Conservation (phyloP, 1,140 invertebrate species). For the Saccostrea echinata region DNA sequence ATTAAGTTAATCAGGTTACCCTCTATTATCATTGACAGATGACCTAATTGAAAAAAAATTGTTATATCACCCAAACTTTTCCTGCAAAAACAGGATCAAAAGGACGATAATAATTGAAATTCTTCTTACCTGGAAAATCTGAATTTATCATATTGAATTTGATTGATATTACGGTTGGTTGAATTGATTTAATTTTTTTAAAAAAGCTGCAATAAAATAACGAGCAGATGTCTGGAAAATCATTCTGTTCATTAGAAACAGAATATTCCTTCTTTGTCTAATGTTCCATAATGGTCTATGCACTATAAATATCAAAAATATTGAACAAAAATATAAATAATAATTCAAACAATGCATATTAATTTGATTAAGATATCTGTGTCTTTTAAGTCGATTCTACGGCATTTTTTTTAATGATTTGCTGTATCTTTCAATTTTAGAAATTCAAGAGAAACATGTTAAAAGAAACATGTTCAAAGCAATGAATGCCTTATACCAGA, state of each 20-base stretch:
- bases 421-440: too few relatives aligned
- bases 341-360: not conserved
- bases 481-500: too few relatives aligned
- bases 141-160: not conserved
- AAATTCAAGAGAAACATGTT: too few relatives aligned
- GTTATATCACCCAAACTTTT: not conserved
- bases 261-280: not conserved
- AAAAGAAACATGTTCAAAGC: too few relatives aligned
- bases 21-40: too few relatives aligned
- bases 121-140: not conserved
- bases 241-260: not conserved
- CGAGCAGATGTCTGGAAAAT: not conserved
- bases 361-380: not conserved
- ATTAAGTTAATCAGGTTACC: too few relatives aligned
- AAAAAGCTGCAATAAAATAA: not conserved
- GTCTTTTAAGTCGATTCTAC: too few relatives aligned
- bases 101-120: not conserved
- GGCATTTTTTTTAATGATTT: not conserved
- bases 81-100: not conserved
- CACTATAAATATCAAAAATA: not conserved
- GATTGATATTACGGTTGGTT: not conserved
- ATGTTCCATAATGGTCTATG: not conserved
- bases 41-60: not conserved
- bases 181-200: not conserved
- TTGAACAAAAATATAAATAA: not conserved